A percentile compares a stretch with the other conserved stretches of the same genome.
phyloP scores from a whole-genome alignment of 2,113 vertebrate species.

The Lepus americanus region DNA sequence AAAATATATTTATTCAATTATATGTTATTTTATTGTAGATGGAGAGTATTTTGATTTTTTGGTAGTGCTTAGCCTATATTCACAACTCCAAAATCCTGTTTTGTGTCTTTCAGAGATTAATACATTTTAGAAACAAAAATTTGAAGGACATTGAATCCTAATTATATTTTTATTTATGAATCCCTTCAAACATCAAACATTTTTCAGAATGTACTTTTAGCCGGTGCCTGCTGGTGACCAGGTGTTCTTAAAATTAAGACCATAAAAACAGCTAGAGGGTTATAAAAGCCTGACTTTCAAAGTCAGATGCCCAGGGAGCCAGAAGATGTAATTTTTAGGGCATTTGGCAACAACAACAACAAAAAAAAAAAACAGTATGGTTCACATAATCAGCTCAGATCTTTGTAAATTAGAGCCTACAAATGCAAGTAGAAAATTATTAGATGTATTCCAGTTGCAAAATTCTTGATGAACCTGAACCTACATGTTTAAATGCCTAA shows the following conservation, averaged over 20 bases:
- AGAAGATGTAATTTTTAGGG: constrained; percentile 48
- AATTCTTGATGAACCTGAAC: not conserved
- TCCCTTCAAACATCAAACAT: constrained; percentile 62
- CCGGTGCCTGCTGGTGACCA: not conserved
- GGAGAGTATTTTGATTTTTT: constrained; percentile 42
- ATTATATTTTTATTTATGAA: constrained; percentile 68
- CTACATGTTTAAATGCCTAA: not conserved
- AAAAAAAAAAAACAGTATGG: not conserved
- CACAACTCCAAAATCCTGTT: constrained; percentile 50
- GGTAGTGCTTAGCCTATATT: constrained; percentile 51
- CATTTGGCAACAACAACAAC: not conserved
- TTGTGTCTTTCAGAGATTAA: constrained; percentile 66
- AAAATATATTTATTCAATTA: too few relatives aligned
- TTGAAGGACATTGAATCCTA: not conserved
- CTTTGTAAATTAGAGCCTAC: not conserved
- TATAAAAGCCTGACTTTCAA: not conserved
- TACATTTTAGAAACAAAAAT: constrained; percentile 57
- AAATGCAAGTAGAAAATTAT: constrained; percentile 1
- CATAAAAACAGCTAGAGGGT: constrained; percentile 34
- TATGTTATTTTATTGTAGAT: constrained; percentile 41
- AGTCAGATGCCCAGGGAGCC: not conserved
- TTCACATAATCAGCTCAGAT: not conserved
- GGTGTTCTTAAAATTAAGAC: constrained; percentile 39
- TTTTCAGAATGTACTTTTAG: constrained; percentile 34
- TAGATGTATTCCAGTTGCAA: not conserved